Evolutionary conservation across 2,113 vertebrate species (phyloP).

Genomic region (Serilophus lunatus): DNA sequence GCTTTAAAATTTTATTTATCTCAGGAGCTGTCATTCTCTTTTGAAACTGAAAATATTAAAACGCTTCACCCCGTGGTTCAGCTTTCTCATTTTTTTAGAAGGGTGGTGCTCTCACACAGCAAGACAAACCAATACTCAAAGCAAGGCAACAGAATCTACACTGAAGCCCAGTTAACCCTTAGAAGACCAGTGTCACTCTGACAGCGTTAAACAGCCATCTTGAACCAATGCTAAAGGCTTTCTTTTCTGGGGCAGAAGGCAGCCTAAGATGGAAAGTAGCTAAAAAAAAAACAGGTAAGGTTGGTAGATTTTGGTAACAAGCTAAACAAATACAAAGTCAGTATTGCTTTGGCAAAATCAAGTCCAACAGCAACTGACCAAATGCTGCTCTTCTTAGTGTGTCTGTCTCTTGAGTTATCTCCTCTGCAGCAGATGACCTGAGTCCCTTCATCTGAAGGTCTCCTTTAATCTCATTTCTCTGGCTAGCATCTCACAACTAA

Average conservation of each 20-base stretch:
- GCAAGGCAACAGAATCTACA: background rate
- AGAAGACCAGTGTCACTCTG: background rate
- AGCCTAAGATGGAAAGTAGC: background rate
- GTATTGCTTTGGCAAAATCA: background rate
- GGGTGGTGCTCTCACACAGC: background rate
- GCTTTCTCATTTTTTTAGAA: background rate
- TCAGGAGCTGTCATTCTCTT: conserved; percentile 24
- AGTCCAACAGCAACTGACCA: background rate
- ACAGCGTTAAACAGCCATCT: background rate
- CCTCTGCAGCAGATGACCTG: background rate
- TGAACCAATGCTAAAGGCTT: background rate
- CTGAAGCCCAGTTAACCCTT: background rate
- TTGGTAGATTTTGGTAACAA: background rate
- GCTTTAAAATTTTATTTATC: conserved; percentile 43
- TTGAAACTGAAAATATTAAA: conserved; percentile 18
- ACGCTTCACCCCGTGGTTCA: background rate
- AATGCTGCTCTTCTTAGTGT: background rate
- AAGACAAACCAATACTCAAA: background rate
- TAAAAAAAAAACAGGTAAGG: background rate
- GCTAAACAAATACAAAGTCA: background rate
- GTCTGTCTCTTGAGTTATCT: background rate
- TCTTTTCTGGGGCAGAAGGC: background rate
- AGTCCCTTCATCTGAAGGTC: background rate
- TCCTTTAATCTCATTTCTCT: background rate
- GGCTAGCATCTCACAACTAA: background rate